Evolutionary conservation across 1,140 invertebrate species (phyloP), one percentile per base, ranked within the genome.

Genomic region (Meloidogyne floridensis): DNA sequence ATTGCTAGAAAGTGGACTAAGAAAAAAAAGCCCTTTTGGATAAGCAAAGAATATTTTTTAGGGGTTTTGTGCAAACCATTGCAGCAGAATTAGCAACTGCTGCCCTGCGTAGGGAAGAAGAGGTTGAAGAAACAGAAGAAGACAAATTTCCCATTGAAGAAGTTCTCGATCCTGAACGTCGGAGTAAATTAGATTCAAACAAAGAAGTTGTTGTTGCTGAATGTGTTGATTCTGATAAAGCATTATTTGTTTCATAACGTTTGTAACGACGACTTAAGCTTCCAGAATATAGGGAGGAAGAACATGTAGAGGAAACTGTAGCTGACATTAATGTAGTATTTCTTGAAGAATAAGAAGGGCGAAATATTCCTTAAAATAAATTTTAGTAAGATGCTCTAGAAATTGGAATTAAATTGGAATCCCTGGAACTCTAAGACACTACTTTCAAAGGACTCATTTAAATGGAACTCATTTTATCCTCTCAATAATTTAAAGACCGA

Each of bases 281-380:
- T 65, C 56, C 56, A 72, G 77, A 32, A 3, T 72, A 79, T 54
- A 47, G 18, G 11, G 47, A 11, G 53, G 75, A 54, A 11, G 51
- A 77, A 18, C 56, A 32, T 11, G 59, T n/a, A n/a, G 47, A 65
- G 7, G 56, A 79, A 15, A 42, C 65, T 20, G 65, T 79, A 51
- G 20, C 65, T 69, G 77, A 72, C 77, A 51, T 69, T 79, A 69
- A 72, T n/a, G 13, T 59, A 7, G 59, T 65, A n/a, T 11, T 65
- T 7, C 59, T 15, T n/a, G 59, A 65, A 65, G 15, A 7, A 65
- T 65, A 65, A 7, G 59, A 65, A 10, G 77, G 72, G 65, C 77
- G 77, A 69, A 18, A 65, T 13, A 69, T 8, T 42, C 77, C 77
- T 79, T 32, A 32, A 59, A 70, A 15, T n/a, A 78, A 8, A 43